Percentiles rank a stretch among this genome's conserved stretches.
Conservation (phyloP, 2,113 vertebrate species). For the Aphelocoma coerulescens region DNA sequence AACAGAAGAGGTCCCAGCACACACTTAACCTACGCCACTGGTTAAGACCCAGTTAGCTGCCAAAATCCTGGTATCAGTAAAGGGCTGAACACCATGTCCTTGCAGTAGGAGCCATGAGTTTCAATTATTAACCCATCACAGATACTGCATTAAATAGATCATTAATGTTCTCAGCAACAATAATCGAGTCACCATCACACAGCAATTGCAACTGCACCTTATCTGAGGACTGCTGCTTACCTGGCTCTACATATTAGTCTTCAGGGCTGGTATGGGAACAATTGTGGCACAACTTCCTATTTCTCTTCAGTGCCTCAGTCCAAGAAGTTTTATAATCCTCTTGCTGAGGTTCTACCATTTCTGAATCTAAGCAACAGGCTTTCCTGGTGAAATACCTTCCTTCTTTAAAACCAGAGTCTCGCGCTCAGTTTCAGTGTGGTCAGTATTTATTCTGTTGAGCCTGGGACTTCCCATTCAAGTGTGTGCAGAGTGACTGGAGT, state of each 20-base stretch:
- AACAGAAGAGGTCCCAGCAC: background rate
- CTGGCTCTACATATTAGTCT: background rate
- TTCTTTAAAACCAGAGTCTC: background rate
- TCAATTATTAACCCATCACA: background rate
- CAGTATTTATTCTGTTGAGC: background rate
- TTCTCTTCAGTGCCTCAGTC: background rate
- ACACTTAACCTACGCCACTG: background rate
- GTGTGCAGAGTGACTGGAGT: fast-evolving
- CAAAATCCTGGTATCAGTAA: background rate
- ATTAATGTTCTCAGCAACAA: background rate
- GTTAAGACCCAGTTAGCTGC: background rate
- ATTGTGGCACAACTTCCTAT: background rate
- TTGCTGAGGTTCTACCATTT: background rate
- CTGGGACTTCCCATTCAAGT: background rate
- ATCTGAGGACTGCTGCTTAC: background rate
- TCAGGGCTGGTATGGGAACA: background rate
- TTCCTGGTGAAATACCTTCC: background rate
- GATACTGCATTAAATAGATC: background rate
- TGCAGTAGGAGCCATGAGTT: background rate
- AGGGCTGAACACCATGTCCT: background rate
- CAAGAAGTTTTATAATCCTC: background rate
- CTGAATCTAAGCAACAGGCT: background rate
- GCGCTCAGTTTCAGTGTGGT: fast-evolving
- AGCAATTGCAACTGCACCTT: background rate
- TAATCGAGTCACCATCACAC: background rate